Evolutionary conservation across 2,888 invertebrate genomes (phyloP).

Genomic region (Tigriopus californicus): DNA sequence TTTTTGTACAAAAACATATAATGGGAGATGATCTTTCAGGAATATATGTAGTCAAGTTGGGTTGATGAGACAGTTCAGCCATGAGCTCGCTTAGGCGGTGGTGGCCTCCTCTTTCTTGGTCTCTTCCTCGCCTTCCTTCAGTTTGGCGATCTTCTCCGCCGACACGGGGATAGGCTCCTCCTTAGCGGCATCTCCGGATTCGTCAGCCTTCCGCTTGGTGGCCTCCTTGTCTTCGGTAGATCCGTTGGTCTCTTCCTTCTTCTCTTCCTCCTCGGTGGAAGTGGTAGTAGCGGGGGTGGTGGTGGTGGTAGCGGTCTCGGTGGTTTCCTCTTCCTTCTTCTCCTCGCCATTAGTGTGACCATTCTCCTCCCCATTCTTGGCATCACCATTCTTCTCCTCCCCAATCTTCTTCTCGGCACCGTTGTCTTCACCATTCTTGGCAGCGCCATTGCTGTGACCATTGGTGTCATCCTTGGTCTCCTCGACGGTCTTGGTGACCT

Average conservation of each 20-base stretch:
- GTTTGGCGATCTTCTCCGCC: constrained; percentile 7
- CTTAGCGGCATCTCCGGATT: neutral
- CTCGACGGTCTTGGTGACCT: neutral
- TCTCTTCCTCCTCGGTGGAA: neutral
- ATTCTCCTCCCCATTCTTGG: neutral
- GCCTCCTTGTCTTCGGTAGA: neutral
- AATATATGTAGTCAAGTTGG: too few species aligned
- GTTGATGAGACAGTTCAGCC: too few species aligned
- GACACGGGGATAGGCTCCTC: constrained; percentile 6
- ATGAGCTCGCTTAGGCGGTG: too few species aligned
- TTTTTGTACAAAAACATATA: too few species aligned
- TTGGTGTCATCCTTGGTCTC: neutral
- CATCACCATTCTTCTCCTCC: neutral
- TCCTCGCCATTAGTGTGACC: constrained; percentile 1
- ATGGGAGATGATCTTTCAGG: too few species aligned
- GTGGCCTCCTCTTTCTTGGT: too few species aligned
- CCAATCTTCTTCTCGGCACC: neutral
- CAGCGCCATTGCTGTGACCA: neutral
- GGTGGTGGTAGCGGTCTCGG: neutral
- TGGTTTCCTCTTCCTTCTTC: constrained; percentile 8
- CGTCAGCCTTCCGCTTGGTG: constrained; percentile 5
- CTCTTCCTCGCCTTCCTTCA: constrained; percentile 1
- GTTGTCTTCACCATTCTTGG: neutral
- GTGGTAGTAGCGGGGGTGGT: neutral
- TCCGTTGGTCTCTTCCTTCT: neutral